Base-by-base conservation (phyloP, 1,140 invertebrate species). In the Drosophila auraria region DNA sequence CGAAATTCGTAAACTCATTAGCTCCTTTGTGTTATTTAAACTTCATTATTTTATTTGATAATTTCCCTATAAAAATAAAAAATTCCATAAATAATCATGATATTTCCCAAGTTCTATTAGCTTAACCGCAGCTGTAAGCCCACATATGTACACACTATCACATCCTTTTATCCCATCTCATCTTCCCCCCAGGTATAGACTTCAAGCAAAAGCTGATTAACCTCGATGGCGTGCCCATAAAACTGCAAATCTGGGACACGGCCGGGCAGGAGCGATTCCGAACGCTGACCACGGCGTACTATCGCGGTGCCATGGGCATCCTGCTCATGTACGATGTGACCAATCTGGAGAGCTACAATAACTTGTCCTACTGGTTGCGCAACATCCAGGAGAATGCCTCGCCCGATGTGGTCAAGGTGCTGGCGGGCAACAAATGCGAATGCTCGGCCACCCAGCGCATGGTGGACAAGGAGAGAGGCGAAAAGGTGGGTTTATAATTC, bases 191-290 rank as follows among this genome's bases (percentile, higher is more conserved):
- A 97, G 97, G 97, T 77, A 97, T 98, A 91, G 97, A 98, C 94
- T 98, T 98, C 92, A 98, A 98, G 94, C 97, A 98, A 93, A 98
- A 97, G 93, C 97, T 97, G 66, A 96, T 98, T 76, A 96, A 97
- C 92, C 93, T 98, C 74, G 96, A 97, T 92, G 97, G 97, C 5
- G 96, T 96, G 59, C 97, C 96, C 60, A 96, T 98, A 65, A 98
- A 98, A 93, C 93, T 98, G 51, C 97, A 98, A 94, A 97, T 98
- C 92, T 98, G 97, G 97, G 97, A 95, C 94, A 96, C 95, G 8
- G 95, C 95, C 51, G 94, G 95, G 4, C 92, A 92, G 64, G 91
- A 93, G 66, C 65, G 91, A 65, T 93, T 91, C 57, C 80, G 81
- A 25, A 97, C 97, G 11, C 93, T 98, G 25, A 98, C 97, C 30